These are phyloP conservation scores for Nasonia oneida DNA, from an alignment of 2,888 invertebrate species.

Conservation along the genomic window DNA sequence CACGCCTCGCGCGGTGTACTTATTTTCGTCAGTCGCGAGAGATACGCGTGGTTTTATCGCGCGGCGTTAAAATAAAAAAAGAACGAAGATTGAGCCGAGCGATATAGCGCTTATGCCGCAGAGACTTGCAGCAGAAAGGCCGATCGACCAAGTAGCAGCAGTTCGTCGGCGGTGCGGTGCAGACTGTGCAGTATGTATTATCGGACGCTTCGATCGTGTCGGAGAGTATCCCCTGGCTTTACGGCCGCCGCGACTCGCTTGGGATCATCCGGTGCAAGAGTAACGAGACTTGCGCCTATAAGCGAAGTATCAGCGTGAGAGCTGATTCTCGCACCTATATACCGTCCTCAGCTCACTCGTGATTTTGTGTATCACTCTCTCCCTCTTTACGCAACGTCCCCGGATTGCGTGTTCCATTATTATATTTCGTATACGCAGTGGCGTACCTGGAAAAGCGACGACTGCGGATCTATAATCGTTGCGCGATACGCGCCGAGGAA, in stretches of 20 bases:
- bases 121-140: too few relatives aligned
- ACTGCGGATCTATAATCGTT: background rate
- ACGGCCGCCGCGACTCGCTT: background rate
- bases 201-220: constrained; percentile 73
- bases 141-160: background rate
- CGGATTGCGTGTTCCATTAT: too few relatives aligned
- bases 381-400: too few relatives aligned
- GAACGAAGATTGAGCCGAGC: too few relatives aligned
- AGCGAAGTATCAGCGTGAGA: background rate
- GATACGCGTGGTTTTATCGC: background rate
- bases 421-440: background rate
- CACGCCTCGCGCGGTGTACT: background rate
- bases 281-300: background rate
- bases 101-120: too few relatives aligned
- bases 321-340: too few relatives aligned
- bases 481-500: background rate
- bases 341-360: background rate
- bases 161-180: background rate
- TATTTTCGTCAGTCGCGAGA: background rate
- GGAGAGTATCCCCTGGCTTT: constrained; percentile 31
- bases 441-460: too few relatives aligned
- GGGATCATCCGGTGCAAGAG: background rate
- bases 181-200: background rate
- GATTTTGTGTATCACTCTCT: background rate
- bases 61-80: too few relatives aligned